These are phyloP conservation scores for Irena cyanogastra DNA, from an alignment of 2,113 vertebrate genomes.

Conservation along the genomic window DNA sequence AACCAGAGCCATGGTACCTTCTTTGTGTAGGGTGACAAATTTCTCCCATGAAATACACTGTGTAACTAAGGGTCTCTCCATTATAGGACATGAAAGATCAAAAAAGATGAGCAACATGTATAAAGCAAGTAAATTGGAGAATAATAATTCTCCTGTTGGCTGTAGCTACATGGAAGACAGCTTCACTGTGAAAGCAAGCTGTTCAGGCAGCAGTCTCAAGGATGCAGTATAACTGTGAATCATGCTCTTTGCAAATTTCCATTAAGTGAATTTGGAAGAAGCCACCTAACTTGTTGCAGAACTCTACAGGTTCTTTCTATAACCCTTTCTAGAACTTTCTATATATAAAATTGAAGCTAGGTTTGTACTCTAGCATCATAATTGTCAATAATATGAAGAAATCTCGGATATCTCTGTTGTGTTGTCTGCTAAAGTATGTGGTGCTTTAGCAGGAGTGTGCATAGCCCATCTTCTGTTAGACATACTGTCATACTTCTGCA, in stretches of 20 bases:
- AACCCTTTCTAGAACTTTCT: not conserved
- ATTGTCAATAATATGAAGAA: not conserved
- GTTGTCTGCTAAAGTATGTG: not conserved
- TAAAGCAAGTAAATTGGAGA: not conserved
- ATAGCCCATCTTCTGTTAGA: not conserved
- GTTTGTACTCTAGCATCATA: not conserved
- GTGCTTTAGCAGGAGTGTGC: not conserved
- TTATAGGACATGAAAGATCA: not conserved
- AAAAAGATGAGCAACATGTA: not conserved
- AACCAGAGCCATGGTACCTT: conserved; percentile 25
- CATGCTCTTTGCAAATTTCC: not conserved
- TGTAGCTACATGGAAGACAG: not conserved
- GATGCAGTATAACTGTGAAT: not conserved
- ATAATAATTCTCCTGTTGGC: not conserved
- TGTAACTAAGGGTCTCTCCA: conserved; percentile 32
- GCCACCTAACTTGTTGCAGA: not conserved
- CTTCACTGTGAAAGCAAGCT: conserved; percentile 29
- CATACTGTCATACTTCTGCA: not conserved
- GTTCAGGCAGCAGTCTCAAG: not conserved
- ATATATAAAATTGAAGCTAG: not conserved
- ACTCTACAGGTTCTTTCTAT: not conserved
- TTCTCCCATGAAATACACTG: conserved; percentile 19
- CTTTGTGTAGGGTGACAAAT: conserved; percentile 41
- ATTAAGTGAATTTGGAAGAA: not conserved
- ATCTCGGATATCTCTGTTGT: not conserved